These are phyloP conservation scores for Drosophila anomalata DNA, from an alignment of 2,888 invertebrate species.

Conservation along the genomic window DNA sequence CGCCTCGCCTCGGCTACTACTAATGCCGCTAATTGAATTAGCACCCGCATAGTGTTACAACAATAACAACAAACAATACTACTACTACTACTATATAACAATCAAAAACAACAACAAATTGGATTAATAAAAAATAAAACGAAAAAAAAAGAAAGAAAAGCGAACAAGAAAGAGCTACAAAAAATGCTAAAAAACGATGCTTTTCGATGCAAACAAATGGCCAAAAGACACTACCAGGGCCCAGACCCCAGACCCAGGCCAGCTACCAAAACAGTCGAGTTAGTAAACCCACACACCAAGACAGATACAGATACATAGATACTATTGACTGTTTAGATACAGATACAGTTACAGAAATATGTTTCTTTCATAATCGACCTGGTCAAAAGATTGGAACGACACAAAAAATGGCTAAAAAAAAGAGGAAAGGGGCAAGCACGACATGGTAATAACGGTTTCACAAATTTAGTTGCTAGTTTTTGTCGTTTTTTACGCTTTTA, in stretches of 20 bases:
- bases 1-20: constrained; percentile 18
- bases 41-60: constrained; percentile 31
- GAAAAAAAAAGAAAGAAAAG: background rate
- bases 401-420: background rate
- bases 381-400: constrained; percentile 27
- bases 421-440: constrained; percentile 30
- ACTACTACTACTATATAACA: background rate
- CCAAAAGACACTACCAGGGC: constrained; percentile 10
- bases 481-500: constrained; percentile 8
- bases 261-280: constrained; percentile 10
- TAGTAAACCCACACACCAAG: background rate
- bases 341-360: constrained; percentile 18
- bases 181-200: constrained; percentile 40
- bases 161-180: constrained; percentile 18
- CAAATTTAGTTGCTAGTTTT: constrained; percentile 40
- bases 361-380: constrained; percentile 42
- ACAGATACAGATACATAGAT: background rate
- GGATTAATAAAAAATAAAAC: constrained; percentile 60
- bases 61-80: background rate
- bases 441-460: constrained; percentile 45
- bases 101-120: constrained; percentile 51
- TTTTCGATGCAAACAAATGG: constrained; percentile 38
- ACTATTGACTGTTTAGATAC: background rate
- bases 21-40: constrained; percentile 66
- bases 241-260: background rate